A percentile compares a stretch with the other conserved stretches of the same genome.
phyloP scores from a whole-genome alignment of 2,113 vertebrate species.

The Brachypodius melanocephalos region DNA sequence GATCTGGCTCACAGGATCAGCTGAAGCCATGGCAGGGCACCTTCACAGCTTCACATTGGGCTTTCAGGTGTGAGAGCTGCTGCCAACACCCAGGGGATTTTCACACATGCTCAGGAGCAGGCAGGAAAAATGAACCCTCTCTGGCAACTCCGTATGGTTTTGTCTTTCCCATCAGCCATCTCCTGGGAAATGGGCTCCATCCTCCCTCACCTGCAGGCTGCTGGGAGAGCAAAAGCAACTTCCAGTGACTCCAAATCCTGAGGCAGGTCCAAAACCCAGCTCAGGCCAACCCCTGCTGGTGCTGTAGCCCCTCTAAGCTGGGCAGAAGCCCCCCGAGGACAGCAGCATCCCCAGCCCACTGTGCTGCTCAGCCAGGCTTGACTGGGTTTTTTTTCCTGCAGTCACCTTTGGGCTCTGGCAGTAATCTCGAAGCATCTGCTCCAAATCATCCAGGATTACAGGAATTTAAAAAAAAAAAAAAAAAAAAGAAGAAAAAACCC shows the following conservation, averaged over 20 bases:
- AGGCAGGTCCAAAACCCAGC: not conserved
- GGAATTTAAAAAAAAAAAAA: conserved; percentile 64
- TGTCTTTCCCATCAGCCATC: not conserved
- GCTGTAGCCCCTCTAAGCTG: not conserved
- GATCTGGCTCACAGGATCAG: rapidly evolving
- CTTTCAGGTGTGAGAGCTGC: conserved; percentile 35
- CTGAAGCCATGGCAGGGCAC: rapidly evolving
- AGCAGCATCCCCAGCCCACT: not conserved
- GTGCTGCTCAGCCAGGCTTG: not conserved
- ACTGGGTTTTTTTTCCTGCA: conserved; percentile 56
- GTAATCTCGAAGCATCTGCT: conserved; percentile 74
- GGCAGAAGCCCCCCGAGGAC: rapidly evolving
- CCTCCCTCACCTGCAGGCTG: not conserved
- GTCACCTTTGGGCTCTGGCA: conserved; percentile 68
- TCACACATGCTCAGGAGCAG: not conserved
- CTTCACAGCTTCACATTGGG: not conserved
- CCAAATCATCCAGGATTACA: conserved; percentile 76
- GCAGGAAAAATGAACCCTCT: not conserved
- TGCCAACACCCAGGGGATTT: conserved; percentile 35
- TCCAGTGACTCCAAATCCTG: not conserved
- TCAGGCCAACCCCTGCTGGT: not conserved
- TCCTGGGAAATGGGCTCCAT: not conserved
- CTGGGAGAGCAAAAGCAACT: not conserved
- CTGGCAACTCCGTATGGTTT: conserved; percentile 50
- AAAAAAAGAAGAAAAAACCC: too few relatives aligned